Evolutionary conservation across 2,888 invertebrate species (phyloP).

Genomic region (Eueremaeus valkanovi): DNA sequence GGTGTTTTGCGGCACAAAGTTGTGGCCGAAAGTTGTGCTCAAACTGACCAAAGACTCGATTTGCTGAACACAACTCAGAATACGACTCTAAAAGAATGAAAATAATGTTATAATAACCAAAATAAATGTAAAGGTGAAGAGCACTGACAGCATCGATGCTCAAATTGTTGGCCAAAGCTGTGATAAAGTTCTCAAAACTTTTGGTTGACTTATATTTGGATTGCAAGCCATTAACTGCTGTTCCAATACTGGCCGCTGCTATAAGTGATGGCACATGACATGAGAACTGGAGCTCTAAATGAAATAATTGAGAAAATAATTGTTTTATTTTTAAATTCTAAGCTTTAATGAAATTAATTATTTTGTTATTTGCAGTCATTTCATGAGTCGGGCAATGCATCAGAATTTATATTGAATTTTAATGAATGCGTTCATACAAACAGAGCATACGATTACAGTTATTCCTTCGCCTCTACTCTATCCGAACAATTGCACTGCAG

Average conservation of each 20-base stretch:
- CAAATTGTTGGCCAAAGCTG: neutral
- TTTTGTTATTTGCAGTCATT: conserved; percentile 6
- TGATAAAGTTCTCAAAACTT: neutral
- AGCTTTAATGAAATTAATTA: neutral
- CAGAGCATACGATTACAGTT: conserved; percentile 10
- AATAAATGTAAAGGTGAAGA: neutral
- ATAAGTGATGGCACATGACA: conserved; percentile 43
- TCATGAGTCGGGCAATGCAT: neutral
- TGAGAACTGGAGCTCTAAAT: conserved; percentile 36
- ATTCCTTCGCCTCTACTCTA: neutral
- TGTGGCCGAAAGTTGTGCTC: neutral
- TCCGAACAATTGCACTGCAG: neutral
- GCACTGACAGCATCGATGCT: neutral
- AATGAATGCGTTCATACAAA: neutral
- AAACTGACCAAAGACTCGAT: conserved; percentile 5
- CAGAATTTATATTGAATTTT: neutral
- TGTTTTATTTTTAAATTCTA: neutral
- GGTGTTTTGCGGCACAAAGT: neutral
- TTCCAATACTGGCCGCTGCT: conserved; percentile 44
- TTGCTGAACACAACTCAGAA: conserved; percentile 2
- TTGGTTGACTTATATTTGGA: neutral
- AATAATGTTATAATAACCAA: neutral
- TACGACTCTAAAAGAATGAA: conserved; percentile 13
- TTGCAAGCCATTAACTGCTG: conserved; percentile 56
- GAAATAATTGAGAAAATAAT: neutral